phyloP scores from a whole-genome alignment of 2,797 vertebrate genomes.

The Acridotheres tristis region DNA sequence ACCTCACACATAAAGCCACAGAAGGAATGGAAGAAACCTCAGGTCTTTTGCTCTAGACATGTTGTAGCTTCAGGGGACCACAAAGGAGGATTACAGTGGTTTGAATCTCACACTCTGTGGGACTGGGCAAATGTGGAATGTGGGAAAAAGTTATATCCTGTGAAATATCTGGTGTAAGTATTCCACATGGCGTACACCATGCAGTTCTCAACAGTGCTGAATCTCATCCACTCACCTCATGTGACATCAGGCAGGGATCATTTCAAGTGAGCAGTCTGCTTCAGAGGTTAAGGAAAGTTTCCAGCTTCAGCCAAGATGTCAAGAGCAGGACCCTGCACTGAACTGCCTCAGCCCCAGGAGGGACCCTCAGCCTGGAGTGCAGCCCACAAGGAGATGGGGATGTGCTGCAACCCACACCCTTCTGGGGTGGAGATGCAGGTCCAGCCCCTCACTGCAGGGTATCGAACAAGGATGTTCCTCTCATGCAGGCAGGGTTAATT shows the following conservation, averaged over 20 bases:
- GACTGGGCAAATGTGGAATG: background rate
- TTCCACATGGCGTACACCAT: background rate
- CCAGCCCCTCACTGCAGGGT: background rate
- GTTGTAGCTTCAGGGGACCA: background rate
- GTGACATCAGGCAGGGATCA: background rate
- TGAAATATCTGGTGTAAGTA: background rate
- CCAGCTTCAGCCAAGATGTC: background rate
- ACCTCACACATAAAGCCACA: background rate
- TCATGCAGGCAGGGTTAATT: background rate
- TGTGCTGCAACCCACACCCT: background rate
- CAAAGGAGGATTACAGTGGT: background rate
- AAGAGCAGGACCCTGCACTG: background rate
- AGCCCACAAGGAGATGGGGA: fast-evolving
- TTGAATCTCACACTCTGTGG: background rate
- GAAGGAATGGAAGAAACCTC: background rate
- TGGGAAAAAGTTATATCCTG: background rate
- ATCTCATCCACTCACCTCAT: background rate
- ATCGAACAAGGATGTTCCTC: background rate
- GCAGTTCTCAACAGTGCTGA: background rate
- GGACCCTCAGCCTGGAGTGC: background rate
- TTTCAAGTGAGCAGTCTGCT: background rate
- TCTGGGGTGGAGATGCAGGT: too few species aligned
- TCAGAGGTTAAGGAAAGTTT: background rate
- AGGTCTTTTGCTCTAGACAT: background rate
- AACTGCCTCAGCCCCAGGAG: background rate